Evolutionary conservation across 2,888 invertebrate species (phyloP).

Genomic region (Drosophila buzzatii): DNA sequence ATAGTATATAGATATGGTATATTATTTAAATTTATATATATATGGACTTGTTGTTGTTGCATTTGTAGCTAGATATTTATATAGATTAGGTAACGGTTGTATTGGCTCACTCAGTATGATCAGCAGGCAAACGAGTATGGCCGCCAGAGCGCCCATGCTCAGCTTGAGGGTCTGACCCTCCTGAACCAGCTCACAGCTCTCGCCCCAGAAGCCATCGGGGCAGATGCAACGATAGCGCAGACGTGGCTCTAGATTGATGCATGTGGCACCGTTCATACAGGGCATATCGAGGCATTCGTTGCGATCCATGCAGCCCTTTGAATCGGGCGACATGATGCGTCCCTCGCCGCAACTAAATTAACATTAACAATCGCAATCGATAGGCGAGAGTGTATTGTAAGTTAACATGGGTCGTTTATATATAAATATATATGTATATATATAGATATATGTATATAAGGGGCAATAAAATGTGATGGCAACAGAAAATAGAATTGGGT

Average conservation of each 20-base stretch:
- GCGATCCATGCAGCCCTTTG: conserved; percentile 97
- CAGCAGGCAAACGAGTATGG: conserved; percentile 98
- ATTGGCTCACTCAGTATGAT: conserved; percentile 97
- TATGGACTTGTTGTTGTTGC: conserved; percentile 28
- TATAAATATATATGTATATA: not conserved
- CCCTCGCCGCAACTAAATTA: conserved; percentile 94
- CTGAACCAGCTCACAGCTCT: conserved; percentile 96
- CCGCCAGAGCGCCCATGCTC: conserved; percentile 98
- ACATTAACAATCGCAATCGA: conserved; percentile 17
- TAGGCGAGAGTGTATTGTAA: conserved; percentile 11
- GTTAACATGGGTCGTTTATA: conserved; percentile 2
- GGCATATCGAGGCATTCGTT: conserved; percentile 98
- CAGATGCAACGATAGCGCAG: conserved; percentile 95
- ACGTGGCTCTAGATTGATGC: conserved; percentile 95
- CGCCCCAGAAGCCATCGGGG: conserved; percentile 96
- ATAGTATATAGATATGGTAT: conserved; percentile 1
- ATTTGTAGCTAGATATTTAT: conserved; percentile 19
- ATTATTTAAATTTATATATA: not conserved
- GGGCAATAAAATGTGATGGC: conserved; percentile 5
- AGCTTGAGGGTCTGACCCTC: conserved; percentile 97
- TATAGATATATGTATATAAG: not conserved
- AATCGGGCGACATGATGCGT: conserved; percentile 94
- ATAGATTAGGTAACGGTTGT: not conserved
- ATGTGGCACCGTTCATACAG: conserved; percentile 96
- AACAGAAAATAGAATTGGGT: conserved; percentile 4